Evolutionary conservation across 2,888 invertebrate genomes (phyloP), one percentile per base, ranked within the genome.

Genomic region (Cistogaster globosa): DNA sequence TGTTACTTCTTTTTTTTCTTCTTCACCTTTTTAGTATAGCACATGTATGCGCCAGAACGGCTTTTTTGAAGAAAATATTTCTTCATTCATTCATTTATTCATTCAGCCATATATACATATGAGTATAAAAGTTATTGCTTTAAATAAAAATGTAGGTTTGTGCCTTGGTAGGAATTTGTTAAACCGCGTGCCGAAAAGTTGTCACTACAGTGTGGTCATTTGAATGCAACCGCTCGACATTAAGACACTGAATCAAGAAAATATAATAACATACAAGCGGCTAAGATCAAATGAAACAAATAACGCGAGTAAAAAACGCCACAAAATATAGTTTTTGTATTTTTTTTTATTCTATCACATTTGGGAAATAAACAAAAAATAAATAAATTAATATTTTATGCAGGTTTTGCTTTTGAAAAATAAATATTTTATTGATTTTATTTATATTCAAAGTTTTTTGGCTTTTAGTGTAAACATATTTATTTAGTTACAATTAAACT

Each of bases 101-200:
- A 18, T 51, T 36, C 53, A 36, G 18, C 62, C 42, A 32, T n/a
- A 22, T 7, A 60, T 32, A 60, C n/a, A 53, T 57, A 62, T 71
- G 42, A 36, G 26, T 42, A 11, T 42, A 42, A 12, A 12, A 42
- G 2, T 42, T 42, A 42, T 42, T 42, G 42, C 9, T 42, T 42
- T 7, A 12, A 12, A 42, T 12, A 42, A 2, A 42, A 42, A 42
- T 65, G 68, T 18, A 53, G 58, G 65, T 74, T 57, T 38, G 58
- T 77, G 86, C 72, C 53, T 80, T 83, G 87, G 62, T 57, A 81
- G 88, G 89, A 90, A 90, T 90, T 89, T 89, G 91, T 90, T 87
- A 89, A 89, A 89, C 90, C 91, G 90, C 90, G 91, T 90, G 90
- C 90, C 91, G 90, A 90, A 90, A 91, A 89, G 88, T 91, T 90